A percentile compares a stretch with the other conserved stretches of the same genome.
These are phyloP conservation scores for Orientallactaga bullata DNA, from an alignment of 2,113 vertebrate species.

Conservation along the genomic window DNA sequence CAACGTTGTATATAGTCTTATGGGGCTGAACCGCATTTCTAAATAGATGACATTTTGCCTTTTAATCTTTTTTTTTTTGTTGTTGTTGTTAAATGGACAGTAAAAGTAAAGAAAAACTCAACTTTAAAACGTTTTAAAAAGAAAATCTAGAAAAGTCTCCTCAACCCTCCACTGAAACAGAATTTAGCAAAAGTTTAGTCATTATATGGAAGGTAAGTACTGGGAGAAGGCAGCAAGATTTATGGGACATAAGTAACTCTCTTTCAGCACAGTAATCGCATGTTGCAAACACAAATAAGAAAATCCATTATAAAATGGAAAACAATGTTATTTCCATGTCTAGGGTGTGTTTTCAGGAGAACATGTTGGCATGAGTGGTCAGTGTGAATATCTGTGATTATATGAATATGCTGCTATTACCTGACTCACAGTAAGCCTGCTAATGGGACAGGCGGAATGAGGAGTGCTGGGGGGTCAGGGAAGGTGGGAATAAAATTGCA, in stretches of 20 bases:
- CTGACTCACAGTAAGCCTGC: conserved; percentile 8
- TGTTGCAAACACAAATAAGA: conserved; percentile 63
- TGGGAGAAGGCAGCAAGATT: conserved; percentile 47
- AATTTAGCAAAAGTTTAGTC: conserved; percentile 46
- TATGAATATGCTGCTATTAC: conserved; percentile 37
- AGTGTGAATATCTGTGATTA: conserved; percentile 54
- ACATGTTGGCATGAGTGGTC: background rate
- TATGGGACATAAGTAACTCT: conserved; percentile 8
- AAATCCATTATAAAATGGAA: conserved; percentile 49
- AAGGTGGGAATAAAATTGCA: conserved; percentile 51
- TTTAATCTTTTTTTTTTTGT: background rate
- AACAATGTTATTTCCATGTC: conserved; percentile 57
- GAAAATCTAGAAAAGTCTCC: background rate
- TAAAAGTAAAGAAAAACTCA: background rate
- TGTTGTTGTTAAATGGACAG: background rate
- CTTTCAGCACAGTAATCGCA: conserved; percentile 41
- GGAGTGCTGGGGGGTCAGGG: conserved; percentile 10
- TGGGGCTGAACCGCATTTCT: background rate
- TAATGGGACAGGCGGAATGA: background rate
- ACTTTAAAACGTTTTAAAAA: background rate
- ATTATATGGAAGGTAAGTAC: conserved; percentile 7
- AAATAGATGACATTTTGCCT: background rate
- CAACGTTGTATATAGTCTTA: background rate
- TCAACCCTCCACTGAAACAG: background rate
- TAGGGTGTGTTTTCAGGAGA: conserved; percentile 25